Evolutionary conservation across 1,140 invertebrate species (phyloP).

Genomic region (Argopecten irradians): DNA sequence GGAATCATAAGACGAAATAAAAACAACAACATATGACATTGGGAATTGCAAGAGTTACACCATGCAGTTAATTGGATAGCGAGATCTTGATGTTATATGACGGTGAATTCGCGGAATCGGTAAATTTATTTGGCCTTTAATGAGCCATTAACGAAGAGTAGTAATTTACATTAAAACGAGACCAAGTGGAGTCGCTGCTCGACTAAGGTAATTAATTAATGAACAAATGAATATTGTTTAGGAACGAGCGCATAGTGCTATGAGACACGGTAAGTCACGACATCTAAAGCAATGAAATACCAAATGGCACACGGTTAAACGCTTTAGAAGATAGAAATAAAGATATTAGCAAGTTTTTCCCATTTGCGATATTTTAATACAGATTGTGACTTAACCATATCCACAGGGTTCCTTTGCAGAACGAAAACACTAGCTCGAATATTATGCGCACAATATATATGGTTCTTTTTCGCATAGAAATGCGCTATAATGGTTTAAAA

Average conservation of each 20-base stretch:
- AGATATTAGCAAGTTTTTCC: too few relatives aligned
- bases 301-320: too few relatives aligned
- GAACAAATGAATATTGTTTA: background rate
- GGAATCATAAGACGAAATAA: background rate
- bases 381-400: too few relatives aligned
- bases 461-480: too few relatives aligned
- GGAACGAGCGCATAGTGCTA: background rate
- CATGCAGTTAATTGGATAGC: background rate
- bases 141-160: background rate
- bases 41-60: background rate
- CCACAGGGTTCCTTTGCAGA: too few relatives aligned
- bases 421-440: too few relatives aligned
- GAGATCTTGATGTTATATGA: background rate
- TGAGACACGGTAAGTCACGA: background rate
- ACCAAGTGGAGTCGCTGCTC: background rate
- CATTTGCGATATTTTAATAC: too few relatives aligned
- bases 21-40: background rate
- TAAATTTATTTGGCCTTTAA: background rate
- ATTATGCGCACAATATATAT: too few relatives aligned
- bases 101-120: background rate
- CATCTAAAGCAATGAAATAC: background rate
- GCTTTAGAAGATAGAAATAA: too few relatives aligned
- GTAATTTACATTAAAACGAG: background rate
- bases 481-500: too few relatives aligned
- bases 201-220: background rate